Percentiles rank a stretch among this genome's conserved stretches.
These are phyloP conservation scores for Coregonus suidteri DNA, from an alignment of 2,797 vertebrate species.

Conservation along the genomic window DNA sequence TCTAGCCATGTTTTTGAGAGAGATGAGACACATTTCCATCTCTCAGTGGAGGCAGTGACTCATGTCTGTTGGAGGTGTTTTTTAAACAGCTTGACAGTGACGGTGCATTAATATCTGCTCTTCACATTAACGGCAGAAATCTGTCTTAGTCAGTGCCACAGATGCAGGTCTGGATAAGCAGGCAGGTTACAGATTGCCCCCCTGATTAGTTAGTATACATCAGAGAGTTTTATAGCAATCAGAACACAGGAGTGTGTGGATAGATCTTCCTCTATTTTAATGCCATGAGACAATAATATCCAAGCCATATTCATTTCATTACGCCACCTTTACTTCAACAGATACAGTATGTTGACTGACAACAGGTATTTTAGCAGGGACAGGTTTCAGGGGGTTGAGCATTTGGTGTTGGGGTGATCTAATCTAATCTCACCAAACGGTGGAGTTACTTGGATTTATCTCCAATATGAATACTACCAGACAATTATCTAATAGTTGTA, in stretches of 20 bases:
- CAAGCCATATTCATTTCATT: slow-evolving; percentile 37
- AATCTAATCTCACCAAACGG: background rate
- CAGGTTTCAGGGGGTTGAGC: slow-evolving; percentile 2
- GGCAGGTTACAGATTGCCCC: slow-evolving; percentile 38
- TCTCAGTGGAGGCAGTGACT: slow-evolving; percentile 40
- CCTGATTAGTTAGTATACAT: slow-evolving; percentile 28
- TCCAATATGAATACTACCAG: background rate
- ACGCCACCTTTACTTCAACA: slow-evolving; percentile 21
- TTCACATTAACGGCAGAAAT: slow-evolving; percentile 50
- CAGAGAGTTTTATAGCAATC: background rate
- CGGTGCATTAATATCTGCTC: slow-evolving; percentile 12
- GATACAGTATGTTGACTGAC: slow-evolving; percentile 25
- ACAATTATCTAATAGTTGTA: background rate
- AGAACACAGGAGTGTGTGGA: background rate
- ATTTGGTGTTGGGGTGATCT: slow-evolving; percentile 1
- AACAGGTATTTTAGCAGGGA: slow-evolving; percentile 5
- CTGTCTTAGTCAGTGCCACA: slow-evolving; percentile 48
- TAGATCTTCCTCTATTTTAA: background rate
- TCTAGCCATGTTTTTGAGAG: background rate
- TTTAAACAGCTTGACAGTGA: slow-evolving; percentile 52
- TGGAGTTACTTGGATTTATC: background rate
- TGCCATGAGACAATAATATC: too few relatives aligned
- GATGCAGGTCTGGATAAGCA: slow-evolving; percentile 50
- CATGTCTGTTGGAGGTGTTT: slow-evolving; percentile 46
- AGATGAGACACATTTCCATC: background rate